A percentile compares a stretch with the other conserved stretches of the same genome.
Conservation (phyloP, 2,888 invertebrate genomes). For the Pterostichus madidus region DNA sequence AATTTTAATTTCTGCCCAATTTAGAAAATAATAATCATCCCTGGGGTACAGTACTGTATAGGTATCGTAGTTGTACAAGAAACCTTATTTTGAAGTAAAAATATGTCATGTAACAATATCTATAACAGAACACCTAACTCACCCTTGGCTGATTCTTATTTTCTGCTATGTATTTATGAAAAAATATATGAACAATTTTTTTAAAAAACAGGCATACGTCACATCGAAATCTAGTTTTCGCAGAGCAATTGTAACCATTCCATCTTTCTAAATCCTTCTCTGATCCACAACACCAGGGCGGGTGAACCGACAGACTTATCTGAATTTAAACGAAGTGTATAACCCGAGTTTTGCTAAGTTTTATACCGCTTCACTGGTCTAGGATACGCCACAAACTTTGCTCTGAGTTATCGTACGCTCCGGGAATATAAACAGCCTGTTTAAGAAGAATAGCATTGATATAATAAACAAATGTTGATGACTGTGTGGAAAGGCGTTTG, state of each 20-base stretch:
- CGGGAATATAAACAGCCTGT: constrained; percentile 36
- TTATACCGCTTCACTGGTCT: constrained; percentile 14
- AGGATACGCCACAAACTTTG: neutral
- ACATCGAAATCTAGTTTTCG: too few relatives aligned
- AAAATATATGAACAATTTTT: too few relatives aligned
- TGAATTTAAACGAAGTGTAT: constrained; percentile 40
- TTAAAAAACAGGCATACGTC: too few relatives aligned
- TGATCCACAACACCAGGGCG: neutral
- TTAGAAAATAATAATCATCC: too few relatives aligned
- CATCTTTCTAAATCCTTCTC: neutral
- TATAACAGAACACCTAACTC: too few relatives aligned
- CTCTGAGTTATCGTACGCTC: constrained; percentile 10
- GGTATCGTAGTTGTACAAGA: too few relatives aligned
- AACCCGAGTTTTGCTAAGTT: constrained; percentile 35
- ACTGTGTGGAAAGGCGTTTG: constrained; percentile 3
- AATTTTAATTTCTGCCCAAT: too few relatives aligned
- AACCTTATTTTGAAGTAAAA: too few relatives aligned
- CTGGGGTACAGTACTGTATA: too few relatives aligned
- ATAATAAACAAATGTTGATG: constrained; percentile 38
- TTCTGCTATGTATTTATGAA: too few relatives aligned
- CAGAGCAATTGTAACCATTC: neutral
- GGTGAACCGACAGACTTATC: constrained; percentile 6
- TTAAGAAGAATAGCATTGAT: constrained; percentile 16
- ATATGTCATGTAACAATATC: too few relatives aligned
- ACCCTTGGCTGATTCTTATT: too few relatives aligned